A percentile compares a stretch with the other conserved stretches of the same genome.
These are phyloP conservation scores for Agonopterix subpropinquella DNA, from an alignment of 2,888 invertebrate genomes.

Conservation along the genomic window DNA sequence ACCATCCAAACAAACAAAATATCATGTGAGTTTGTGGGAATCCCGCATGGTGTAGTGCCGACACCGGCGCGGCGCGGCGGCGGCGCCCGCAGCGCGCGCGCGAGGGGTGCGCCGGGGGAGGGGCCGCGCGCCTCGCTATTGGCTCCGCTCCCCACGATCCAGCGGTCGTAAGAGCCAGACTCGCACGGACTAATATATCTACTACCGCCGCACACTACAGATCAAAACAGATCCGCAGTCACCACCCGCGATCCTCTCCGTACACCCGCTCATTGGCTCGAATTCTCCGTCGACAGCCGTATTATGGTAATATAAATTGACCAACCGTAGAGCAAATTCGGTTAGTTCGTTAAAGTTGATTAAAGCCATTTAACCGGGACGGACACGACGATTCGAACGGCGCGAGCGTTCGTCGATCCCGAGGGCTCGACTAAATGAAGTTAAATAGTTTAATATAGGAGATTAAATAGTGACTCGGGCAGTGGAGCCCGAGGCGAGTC, in stretches of 20 bases:
- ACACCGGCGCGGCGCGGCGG: conserved; percentile 12
- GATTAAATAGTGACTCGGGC: conserved; percentile 37
- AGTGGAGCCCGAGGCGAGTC: conserved; percentile 30
- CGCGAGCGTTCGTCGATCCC: conserved; percentile 67
- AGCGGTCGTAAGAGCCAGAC: conserved; percentile 48
- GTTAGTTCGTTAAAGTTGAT: conserved; percentile 77
- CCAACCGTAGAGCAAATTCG: conserved; percentile 74
- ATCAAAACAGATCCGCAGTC: conserved; percentile 36
- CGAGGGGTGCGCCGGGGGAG: conserved; percentile 25
- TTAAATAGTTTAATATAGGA: conserved; percentile 68
- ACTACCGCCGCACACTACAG: conserved; percentile 38
- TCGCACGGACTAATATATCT: conserved; percentile 34
- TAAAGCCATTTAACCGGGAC: conserved; percentile 75
- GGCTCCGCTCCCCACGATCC: conserved; percentile 25
- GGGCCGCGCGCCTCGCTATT: conserved; percentile 24
- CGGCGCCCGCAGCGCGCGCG: conserved; percentile 34
- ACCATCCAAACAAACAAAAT: conserved; percentile 57
- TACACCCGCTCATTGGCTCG: conserved; percentile 54
- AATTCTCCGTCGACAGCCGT: conserved; percentile 35
- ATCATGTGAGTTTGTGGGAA: conserved; percentile 63
- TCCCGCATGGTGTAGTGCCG: conserved; percentile 54
- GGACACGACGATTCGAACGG: conserved; percentile 68
- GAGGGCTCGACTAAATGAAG: conserved; percentile 61
- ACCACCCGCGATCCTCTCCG: conserved; percentile 24
- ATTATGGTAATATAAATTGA: conserved; percentile 77